Evolutionary conservation across 2,797 vertebrate genomes (phyloP), one percentile per base, ranked within the genome.

Genomic region (Gallinago solitaria): DNA sequence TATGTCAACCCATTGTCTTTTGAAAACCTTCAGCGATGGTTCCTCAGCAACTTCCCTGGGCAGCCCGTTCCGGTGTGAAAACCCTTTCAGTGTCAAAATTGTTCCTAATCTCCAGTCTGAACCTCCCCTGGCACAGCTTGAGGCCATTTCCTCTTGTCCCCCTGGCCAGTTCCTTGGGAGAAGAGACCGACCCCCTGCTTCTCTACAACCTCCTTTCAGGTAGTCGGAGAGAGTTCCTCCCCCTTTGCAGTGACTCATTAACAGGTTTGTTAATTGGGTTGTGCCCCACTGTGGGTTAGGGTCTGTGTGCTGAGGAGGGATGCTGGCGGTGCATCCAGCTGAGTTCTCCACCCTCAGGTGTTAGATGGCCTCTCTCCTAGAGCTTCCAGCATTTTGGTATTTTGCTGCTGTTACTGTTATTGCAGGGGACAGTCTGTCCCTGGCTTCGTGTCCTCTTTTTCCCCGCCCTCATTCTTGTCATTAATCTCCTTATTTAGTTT

Each of bases 401-500:
- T 83, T 45, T 69, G 43, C 69, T 20, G 21, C 69, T 63, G 0
- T 60, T 82, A 19, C 78, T 25, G 2, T 90, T 56, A 57, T 48
- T 81, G 27, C 43, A 69, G 71, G 41, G 63, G 41, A 71, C 85
- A 7, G 64, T 90, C 35, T 50, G 45, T 93, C 43, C 69, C 61
- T 77, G 53, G 20, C 37, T 87, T 33, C 45, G 59, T 39, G 27
- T 53, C 60, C 76, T 45, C 61, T 83, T 57, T 47, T 51, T 32
- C 33, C 64, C 33, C 24, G 2, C 70, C 57, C 28, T 91, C 90
- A 9, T 64, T 70, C 64, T 67, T 41, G 28, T 74, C 76, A 7
- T 95, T 91, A 76, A 71, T 75, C 57, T 76, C 64, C 21, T 90
- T 33, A 51, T 70, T 94, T 78, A 41, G n/a, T 87, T 92, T 86